phyloP scores from a whole-genome alignment of 2,113 vertebrate species.

The Megaleporinus macrocephalus region DNA sequence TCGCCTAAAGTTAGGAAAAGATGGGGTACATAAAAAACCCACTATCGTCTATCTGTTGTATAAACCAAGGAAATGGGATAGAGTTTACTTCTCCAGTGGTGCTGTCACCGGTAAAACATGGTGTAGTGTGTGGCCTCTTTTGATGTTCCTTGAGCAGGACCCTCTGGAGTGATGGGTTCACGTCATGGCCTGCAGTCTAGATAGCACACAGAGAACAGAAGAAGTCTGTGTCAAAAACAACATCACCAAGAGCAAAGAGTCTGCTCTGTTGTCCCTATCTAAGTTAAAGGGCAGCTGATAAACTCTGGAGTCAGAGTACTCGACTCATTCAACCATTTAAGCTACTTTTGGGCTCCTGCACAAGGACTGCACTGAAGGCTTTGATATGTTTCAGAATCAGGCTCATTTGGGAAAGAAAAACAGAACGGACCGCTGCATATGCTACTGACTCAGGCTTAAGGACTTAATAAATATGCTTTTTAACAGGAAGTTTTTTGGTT shows the following conservation, averaged over 20 bases:
- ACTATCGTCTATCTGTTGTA: not conserved
- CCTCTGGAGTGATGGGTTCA: conserved; percentile 30
- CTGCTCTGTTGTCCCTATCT: conserved; percentile 75
- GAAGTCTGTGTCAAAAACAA: conserved; percentile 22
- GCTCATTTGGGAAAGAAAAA: conserved; percentile 16
- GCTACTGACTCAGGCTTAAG: conserved; percentile 28
- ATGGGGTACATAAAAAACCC: not conserved
- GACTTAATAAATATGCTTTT: conserved; percentile 22
- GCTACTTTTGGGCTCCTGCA: conserved; percentile 16
- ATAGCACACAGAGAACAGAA: conserved; percentile 31
- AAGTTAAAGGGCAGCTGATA: conserved; percentile 77
- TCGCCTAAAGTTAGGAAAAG: not conserved
- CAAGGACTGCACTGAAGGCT: not conserved
- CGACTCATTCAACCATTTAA: conserved; percentile 12
- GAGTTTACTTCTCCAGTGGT: conserved; percentile 7
- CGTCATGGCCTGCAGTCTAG: conserved; percentile 24
- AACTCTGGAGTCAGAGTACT: conserved; percentile 64
- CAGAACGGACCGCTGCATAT: not conserved
- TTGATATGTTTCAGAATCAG: conserved; percentile 16
- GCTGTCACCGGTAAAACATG: not conserved
- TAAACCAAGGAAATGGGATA: not conserved
- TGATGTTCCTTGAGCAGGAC: conserved; percentile 40
- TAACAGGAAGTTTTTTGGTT: conserved; percentile 6
- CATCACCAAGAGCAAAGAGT: conserved; percentile 62
- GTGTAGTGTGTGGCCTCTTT: conserved; percentile 29